Evolutionary conservation across 2,888 invertebrate species (phyloP).

Genomic region (Nomada ruficornis): DNA sequence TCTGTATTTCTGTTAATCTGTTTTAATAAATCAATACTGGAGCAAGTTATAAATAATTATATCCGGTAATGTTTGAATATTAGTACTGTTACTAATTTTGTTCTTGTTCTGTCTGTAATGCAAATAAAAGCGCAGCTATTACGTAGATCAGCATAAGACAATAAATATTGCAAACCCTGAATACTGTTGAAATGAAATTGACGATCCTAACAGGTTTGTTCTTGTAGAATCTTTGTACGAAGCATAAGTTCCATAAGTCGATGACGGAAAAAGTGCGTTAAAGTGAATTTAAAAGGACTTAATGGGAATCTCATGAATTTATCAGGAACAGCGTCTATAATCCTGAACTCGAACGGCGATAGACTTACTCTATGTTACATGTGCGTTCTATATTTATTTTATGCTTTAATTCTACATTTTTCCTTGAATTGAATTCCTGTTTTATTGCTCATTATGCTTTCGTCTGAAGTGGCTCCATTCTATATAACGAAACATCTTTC

Average conservation of each 20-base stretch:
- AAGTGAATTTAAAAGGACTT: constrained; percentile 13
- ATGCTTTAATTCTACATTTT: neutral
- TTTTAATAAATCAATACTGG: no score
- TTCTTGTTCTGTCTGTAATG: no score
- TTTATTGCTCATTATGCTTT: neutral
- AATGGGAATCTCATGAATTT: constrained; percentile 20
- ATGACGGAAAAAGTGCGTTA: neutral
- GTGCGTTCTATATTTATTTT: constrained; percentile 10
- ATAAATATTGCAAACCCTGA: neutral
- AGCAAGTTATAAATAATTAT: no score
- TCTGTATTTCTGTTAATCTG: no score
- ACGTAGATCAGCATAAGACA: no score
- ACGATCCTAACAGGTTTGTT: neutral
- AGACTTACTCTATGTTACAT: neutral
- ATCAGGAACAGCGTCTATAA: constrained; percentile 12
- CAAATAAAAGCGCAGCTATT: no score
- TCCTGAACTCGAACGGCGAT: neutral
- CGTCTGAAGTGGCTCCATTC: neutral
- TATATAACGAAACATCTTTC: neutral
- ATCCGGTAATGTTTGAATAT: neutral
- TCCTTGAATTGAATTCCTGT: neutral
- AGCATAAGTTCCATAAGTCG: constrained; percentile 16
- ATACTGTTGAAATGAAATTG: neutral
- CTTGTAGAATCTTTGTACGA: neutral
- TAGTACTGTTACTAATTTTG: neutral